A percentile compares a stretch with the other conserved stretches of the same genome.
phyloP scores from a whole-genome alignment of 92 coral and sea anemone genomes.

The Plumapathes pennacea region DNA sequence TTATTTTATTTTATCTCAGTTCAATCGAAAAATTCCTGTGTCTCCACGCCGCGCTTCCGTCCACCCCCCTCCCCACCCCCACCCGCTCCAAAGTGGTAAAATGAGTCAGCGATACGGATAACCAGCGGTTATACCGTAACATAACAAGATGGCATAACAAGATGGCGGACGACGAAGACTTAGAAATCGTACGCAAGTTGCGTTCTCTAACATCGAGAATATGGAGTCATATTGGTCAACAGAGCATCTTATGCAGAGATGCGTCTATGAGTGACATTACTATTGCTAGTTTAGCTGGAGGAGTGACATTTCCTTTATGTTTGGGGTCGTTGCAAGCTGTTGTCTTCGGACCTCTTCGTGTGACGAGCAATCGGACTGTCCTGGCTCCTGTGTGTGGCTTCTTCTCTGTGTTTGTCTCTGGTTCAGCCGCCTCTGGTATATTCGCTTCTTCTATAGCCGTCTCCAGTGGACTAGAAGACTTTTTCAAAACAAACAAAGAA shows the following conservation, averaged over 20 bases:
- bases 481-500: constrained; percentile 1
- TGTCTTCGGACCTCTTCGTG: constrained; percentile 77
- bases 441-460: constrained; percentile 46
- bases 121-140: too few relatives aligned
- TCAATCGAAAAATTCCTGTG: too few relatives aligned
- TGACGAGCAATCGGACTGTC: constrained; percentile 57
- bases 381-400: constrained; percentile 57
- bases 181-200: constrained; percentile 21
- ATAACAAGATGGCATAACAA: too few relatives aligned
- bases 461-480: constrained; percentile 15
- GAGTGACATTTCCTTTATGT: constrained; percentile 64
- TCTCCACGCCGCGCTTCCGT: too few relatives aligned
- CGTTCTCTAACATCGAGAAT: constrained; percentile 12
- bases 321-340: constrained; percentile 69
- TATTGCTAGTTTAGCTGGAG: constrained; percentile 46
- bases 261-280: constrained; percentile 30
- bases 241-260: not conserved
- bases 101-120: too few relatives aligned
- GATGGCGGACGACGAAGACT: constrained; percentile 70
- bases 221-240: constrained; percentile 12
- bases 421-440: constrained; percentile 55
- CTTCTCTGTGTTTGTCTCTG: constrained; percentile 63
- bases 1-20: too few relatives aligned
- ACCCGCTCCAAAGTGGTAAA: too few relatives aligned
- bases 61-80: too few relatives aligned